These are phyloP conservation scores for Vulpes lagopus DNA, from an alignment of 2,113 vertebrate genomes.

Conservation along the genomic window DNA sequence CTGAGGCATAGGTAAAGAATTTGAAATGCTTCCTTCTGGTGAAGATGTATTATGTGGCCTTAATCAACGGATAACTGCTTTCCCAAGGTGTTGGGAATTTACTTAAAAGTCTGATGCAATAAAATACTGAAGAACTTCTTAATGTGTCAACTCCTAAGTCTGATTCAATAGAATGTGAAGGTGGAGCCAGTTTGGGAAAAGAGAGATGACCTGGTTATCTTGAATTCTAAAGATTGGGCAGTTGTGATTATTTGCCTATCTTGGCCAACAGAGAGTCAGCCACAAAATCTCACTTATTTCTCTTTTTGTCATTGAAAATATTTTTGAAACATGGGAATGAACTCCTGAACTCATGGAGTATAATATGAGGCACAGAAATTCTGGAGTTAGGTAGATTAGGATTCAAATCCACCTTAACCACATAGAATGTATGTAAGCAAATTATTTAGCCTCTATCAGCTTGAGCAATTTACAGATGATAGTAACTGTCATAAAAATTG, in stretches of 20 bases:
- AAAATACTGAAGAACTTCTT: neutral
- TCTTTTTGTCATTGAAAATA: constrained; percentile 40
- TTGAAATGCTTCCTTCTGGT: constrained; percentile 9
- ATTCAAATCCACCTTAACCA: neutral
- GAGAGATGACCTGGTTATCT: neutral
- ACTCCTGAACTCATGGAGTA: neutral
- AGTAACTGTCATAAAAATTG: constrained; percentile 10
- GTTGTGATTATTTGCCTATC: neutral
- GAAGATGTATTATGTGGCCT: neutral
- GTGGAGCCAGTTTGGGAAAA: neutral
- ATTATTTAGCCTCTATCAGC: neutral
- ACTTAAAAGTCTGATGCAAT: neutral
- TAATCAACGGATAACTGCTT: constrained; percentile 38
- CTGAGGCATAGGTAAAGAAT: constrained; percentile 30
- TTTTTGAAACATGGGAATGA: constrained; percentile 21
- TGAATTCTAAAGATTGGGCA: neutral
- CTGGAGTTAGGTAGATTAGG: neutral
- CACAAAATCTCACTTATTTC: neutral
- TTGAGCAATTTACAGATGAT: neutral
- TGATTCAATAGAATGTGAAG: neutral
- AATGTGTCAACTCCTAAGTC: neutral
- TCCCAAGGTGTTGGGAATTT: neutral
- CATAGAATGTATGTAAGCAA: neutral
- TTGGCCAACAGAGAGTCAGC: neutral
- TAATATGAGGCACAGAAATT: neutral